Conservation (phyloP, 2,888 invertebrate genomes). For the Dicroscelio sp. region DNA sequence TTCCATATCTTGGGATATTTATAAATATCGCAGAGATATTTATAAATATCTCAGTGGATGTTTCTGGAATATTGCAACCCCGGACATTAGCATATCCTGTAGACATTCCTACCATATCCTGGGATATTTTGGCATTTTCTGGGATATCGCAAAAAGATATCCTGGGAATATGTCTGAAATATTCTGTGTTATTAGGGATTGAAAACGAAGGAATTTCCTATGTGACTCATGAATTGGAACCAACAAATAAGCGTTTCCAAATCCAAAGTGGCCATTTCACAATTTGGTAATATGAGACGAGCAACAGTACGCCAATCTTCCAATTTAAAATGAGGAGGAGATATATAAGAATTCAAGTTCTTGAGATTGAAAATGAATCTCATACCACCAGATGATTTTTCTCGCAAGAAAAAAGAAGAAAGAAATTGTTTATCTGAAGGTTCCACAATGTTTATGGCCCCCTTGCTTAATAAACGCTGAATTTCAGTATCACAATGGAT, state of each 20-base stretch:
- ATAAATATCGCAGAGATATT: too few relatives aligned
- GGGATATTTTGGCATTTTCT: too few relatives aligned
- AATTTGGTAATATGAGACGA: neutral
- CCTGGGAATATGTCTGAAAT: too few relatives aligned
- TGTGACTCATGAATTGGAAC: neutral
- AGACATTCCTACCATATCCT: too few relatives aligned
- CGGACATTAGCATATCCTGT: too few relatives aligned
- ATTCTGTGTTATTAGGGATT: too few relatives aligned
- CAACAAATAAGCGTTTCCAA: neutral
- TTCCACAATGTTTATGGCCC: neutral
- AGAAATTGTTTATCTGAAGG: neutral
- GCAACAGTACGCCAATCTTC: neutral
- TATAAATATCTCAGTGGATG: too few relatives aligned
- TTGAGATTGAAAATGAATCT: conserved; percentile 35
- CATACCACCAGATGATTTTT: conserved; percentile 24
- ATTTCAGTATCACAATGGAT: too few relatives aligned
- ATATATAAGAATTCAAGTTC: neutral
- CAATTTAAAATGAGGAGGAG: neutral
- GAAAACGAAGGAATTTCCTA: neutral
- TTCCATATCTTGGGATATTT: too few relatives aligned
- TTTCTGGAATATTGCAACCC: too few relatives aligned
- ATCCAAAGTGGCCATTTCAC: neutral
- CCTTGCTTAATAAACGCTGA: too few relatives aligned
- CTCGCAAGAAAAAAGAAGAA: neutral
- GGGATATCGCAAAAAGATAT: too few relatives aligned